A percentile compares a stretch with the other conserved stretches of the same genome.
These are phyloP conservation scores for Brachionus sp. DNA, from an alignment of 1,140 invertebrate species.

Conservation along the genomic window DNA sequence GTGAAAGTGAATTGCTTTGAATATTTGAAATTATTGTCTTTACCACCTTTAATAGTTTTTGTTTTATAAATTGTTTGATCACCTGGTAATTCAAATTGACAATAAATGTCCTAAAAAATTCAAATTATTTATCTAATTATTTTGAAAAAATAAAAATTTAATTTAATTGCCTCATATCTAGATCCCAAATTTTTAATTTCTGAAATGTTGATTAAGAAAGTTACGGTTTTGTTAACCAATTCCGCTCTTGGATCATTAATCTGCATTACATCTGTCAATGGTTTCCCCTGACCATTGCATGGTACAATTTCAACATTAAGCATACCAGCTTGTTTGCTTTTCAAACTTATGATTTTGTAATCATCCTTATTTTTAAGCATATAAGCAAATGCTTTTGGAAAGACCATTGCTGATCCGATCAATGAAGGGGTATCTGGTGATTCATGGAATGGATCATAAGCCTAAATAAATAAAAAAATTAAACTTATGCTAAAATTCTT, in stretches of 20 bases:
- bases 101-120: conserved; percentile 42
- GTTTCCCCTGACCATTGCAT: conserved; percentile 59
- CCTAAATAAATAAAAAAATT: conserved; percentile 54
- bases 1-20: conserved; percentile 31
- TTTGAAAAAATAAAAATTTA: not conserved
- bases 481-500: not conserved
- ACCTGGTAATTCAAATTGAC: conserved; percentile 12
- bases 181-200: conserved; percentile 49
- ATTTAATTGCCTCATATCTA: not conserved
- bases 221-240: conserved; percentile 59
- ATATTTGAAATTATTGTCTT: conserved; percentile 39
- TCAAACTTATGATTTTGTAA: conserved; percentile 62
- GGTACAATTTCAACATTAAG: conserved; percentile 62
- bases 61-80: conserved; percentile 43
- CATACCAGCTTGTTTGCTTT: conserved; percentile 63
- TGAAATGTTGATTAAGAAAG: conserved; percentile 61
- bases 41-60: not conserved
- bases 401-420: conserved; percentile 65
- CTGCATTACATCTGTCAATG: conserved; percentile 62
- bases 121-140: not conserved
- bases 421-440: conserved; percentile 63
- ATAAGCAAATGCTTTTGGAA: conserved; percentile 63
- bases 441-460: conserved; percentile 66
- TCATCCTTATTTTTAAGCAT: conserved; percentile 60
- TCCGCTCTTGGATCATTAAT: conserved; percentile 60